phyloP scores from a whole-genome alignment of 2,888 invertebrate genomes.

The Abrostola triplasia region DNA sequence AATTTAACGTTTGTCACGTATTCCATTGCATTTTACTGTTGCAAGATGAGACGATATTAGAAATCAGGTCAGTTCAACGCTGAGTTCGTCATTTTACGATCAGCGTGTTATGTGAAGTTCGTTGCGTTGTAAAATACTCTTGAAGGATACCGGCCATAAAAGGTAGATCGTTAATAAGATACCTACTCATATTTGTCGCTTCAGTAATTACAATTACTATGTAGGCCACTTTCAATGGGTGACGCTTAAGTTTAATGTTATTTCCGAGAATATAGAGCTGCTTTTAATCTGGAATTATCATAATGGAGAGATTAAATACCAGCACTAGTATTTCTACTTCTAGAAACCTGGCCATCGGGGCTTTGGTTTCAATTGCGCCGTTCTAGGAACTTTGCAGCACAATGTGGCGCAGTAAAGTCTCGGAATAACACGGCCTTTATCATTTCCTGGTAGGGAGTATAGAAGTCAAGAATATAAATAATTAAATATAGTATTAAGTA shows the following conservation, averaged over 20 bases:
- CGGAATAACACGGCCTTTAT: too few relatives aligned
- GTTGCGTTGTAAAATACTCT: conserved; percentile 55
- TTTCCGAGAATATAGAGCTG: background rate
- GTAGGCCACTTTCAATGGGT: background rate
- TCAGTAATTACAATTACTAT: conserved; percentile 16
- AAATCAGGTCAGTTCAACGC: conserved; percentile 49
- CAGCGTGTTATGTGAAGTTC: conserved; percentile 52
- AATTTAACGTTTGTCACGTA: conserved; percentile 8
- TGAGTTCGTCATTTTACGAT: conserved; percentile 54
- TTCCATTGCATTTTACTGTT: conserved; percentile 19
- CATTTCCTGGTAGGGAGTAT: too few relatives aligned
- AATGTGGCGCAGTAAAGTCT: too few relatives aligned
- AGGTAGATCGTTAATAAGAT: conserved; percentile 30
- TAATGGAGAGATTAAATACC: conserved; percentile 21
- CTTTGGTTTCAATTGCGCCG: conserved; percentile 1
- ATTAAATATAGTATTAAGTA: too few relatives aligned
- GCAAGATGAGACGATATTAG: conserved; percentile 27
- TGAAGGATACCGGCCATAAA: conserved; percentile 31
- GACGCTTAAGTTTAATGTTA: too few relatives aligned
- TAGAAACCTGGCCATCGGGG: too few relatives aligned
- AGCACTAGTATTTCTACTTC: background rate
- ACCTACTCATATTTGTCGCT: conserved; percentile 27
- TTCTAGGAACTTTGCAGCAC: conserved; percentile 1
- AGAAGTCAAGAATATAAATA: too few relatives aligned
- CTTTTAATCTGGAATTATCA: conserved; percentile 11